phyloP scores from a whole-genome alignment of 2,113 vertebrate genomes.

The Lethenteron reissneri region DNA sequence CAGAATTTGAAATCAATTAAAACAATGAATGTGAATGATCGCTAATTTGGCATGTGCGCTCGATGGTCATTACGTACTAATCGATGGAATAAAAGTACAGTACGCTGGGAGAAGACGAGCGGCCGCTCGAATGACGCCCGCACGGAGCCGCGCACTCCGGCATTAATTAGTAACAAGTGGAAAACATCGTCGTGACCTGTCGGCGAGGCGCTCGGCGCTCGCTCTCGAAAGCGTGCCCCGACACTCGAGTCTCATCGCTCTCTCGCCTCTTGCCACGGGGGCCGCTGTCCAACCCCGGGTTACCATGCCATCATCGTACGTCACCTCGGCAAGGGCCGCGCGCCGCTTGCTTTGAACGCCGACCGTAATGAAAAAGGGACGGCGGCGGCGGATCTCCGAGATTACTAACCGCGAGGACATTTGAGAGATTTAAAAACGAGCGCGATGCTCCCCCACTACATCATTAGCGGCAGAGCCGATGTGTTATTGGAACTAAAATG shows the following conservation, averaged over 20 bases:
- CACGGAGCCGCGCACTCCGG: too few species aligned
- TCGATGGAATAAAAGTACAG: too few species aligned
- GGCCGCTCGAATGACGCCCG: too few species aligned
- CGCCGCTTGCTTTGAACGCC: background rate
- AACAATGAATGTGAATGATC: too few species aligned
- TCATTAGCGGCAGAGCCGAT: conserved; percentile 3
- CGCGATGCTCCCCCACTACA: background rate
- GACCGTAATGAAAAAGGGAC: background rate
- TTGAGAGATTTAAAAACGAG: background rate
- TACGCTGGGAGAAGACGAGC: too few species aligned
- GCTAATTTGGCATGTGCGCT: too few species aligned
- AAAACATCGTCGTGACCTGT: too few species aligned
- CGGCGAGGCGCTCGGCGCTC: too few species aligned
- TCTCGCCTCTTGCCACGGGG: background rate
- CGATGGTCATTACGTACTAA: too few species aligned
- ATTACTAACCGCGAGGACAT: background rate
- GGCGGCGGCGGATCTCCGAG: background rate
- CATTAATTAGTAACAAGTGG: too few species aligned
- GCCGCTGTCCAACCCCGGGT: background rate
- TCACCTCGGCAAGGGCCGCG: background rate
- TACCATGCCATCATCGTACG: background rate
- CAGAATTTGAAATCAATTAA: too few species aligned
- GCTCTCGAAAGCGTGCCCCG: too few species aligned
- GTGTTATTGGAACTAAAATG: conserved; percentile 3
- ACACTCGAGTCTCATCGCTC: background rate